Evolutionary conservation across 2,888 invertebrate genomes (phyloP), one percentile per base, ranked within the genome.

Genomic region (Drosophila ochracea): DNA sequence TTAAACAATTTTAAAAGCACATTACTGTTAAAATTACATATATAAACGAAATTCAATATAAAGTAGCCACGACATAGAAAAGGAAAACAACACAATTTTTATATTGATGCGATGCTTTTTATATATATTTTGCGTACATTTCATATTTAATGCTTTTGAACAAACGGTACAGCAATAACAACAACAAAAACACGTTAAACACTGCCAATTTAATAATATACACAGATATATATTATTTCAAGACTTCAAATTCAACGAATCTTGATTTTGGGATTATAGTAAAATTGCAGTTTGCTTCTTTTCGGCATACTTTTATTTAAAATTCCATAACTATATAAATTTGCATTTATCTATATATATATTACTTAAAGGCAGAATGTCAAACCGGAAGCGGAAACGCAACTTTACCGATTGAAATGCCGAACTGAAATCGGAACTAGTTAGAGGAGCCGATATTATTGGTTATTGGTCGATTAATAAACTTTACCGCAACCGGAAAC

Each of bases 1-100:
- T 88, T 68, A 60, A 88, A 83, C 73, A 83, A 68, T 65, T 82
- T 82, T 89, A 81, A 85, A 82, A 72, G 73, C 80, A 90, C 85
- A 78, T 74, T 68, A 90, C 65, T 83, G 83, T 80, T 88, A 68
- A 65, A 65, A 50, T 65, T 53, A 52, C 39, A 62, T 53, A 63
- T 53, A 76, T 33, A 52, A 61, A 58, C 37, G 47, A 68, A 35
- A 72, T 39, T 43, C 61, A 72, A 66, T 59, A 35, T 21, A 41
- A 68, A 65, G 31, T 50, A 63, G 62, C 71, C 30, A 25, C 13
- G 28, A n/a, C n/a, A 55, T 52, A 60, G 41, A 41, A 47, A 28
- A n/a, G 52, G 21, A 31, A 50, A 47, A 52, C 30, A 62, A 67
- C 47, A 30, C 47, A 25, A 57, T 58, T 72, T 25, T 71, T 33